Base-by-base conservation (phyloP, 2,113 vertebrate genomes). In the Vulpes ferrilata region DNA sequence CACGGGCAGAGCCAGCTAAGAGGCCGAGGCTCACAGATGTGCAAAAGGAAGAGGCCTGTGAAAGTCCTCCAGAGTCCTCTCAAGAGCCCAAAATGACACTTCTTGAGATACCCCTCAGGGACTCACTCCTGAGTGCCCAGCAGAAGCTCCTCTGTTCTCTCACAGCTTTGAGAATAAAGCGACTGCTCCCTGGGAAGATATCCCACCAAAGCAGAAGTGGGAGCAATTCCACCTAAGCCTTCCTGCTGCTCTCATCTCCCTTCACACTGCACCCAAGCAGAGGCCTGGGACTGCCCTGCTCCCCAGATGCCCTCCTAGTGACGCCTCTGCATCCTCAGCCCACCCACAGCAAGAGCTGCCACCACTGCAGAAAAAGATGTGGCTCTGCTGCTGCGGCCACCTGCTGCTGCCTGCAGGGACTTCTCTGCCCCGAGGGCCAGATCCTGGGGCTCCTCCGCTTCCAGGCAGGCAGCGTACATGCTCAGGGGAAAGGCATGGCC, bases 401-500 rank as follows among this genome's bases (percentile, higher is more conserved):
- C 27, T 9, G 74, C 48, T 19, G 48, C 74, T 1, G 15, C 48
- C 15, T 15, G 48, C 8, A 4, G 10, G 53, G 53, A 30, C 23
- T 25, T 11, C n/a, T 35, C 55, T 17, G 67, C 6, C 51, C n/a
- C 0, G 2, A 0, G 15, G 53, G 67, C 67, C 13, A 0, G 22
- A 55, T 51, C 13, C 13, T 17, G 12, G 19, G 53, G 13, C 11
- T 32, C 88, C 7, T n/a, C n/a, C 1, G 13, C 53, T 22, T 23
- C 78, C 43, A 9, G 65, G 32, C 43, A 3, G 17, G 43, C 4
- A 1, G 43, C 57, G 4, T 16, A 3, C 2, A 4, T 1, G 11
- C 16, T 15, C 11, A 3, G 55, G 67, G 38, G 32, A 30, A 55
- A 60, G 43, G n/a, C 59, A 32, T 8, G 1, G 38, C 27, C 12